These are phyloP conservation scores for Dastarcus helophoroides DNA, from an alignment of 2,888 invertebrate genomes.

Conservation along the genomic window DNA sequence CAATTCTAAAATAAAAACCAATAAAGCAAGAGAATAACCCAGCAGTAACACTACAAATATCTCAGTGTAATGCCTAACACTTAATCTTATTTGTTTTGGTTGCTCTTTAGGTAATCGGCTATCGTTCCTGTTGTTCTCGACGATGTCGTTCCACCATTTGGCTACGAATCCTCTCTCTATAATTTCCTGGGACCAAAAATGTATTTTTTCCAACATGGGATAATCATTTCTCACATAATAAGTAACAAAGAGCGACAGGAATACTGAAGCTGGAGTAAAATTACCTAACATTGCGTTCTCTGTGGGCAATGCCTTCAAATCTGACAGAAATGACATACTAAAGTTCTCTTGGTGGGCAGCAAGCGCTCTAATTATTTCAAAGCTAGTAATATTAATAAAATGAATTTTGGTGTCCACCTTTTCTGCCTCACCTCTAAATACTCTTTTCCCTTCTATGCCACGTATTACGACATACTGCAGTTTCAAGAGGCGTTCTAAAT, in stretches of 20 bases:
- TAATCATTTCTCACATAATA: background rate
- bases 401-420: too few species aligned
- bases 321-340: background rate
- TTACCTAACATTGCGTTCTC: background rate
- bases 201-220: background rate
- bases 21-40: background rate
- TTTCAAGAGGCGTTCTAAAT: background rate
- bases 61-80: background rate
- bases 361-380: too few species aligned
- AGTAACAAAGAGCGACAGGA: background rate
- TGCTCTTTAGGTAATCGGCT: background rate
- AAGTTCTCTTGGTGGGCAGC: background rate
- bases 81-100: background rate
- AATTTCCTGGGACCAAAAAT: background rate
- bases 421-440: too few species aligned
- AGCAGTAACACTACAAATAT: background rate
- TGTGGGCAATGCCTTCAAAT: background rate
- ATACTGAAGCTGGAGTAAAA: background rate
- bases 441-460: too few species aligned
- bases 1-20: background rate
- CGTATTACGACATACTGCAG: too few species aligned
- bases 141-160: slow-evolving; percentile 1
- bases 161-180: background rate
- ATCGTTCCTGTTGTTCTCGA: background rate
- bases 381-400: too few species aligned